Evolutionary conservation across 2,888 invertebrate genomes (phyloP), one percentile per base, ranked within the genome.

Genomic region (Ceratothoa steindachneri): DNA sequence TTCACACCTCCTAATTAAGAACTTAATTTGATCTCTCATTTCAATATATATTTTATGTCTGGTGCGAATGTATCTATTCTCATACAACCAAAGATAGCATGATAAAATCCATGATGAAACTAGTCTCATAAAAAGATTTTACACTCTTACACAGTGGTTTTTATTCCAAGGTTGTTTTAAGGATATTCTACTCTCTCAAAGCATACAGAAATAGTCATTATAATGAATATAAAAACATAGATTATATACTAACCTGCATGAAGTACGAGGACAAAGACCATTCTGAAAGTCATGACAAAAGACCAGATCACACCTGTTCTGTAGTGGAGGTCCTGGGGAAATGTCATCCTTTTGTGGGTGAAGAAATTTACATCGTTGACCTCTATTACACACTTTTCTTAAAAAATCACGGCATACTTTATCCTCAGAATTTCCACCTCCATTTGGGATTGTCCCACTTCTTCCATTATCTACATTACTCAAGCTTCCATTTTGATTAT

Each of bases 201-300:
- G n/a, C n/a, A n/a, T n/a, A n/a, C n/a, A n/a, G n/a, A n/a, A n/a
- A n/a, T n/a, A n/a, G n/a, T n/a, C n/a, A n/a, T n/a, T n/a, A n/a
- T n/a, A n/a, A n/a, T n/a, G n/a, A n/a, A n/a, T n/a, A n/a, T n/a
- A n/a, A n/a, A n/a, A n/a, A n/a, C n/a, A 24, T 12, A 66, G 28
- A 15, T 3, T 66, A 29, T 9, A 3, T 19, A 53, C 79, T 67
- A 15, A 79, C 82, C 89, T 89, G 82, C 92, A 92, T 74, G 89
- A 89, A 2, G 88, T 87, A 81, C 93, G 87, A n/a, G 88, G 87
- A 82, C 92, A 93, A 77, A 89, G 87, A 60, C 88, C 89, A 83
- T 93, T 93, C 84, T 92, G 92, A 81, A 83, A 87, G 82, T 88
- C 87, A 82, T 87, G 87, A 82, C 88, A 88, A 82, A 88, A 88